Conservation (phyloP, 2,113 vertebrate genomes). For the Polypterus senegalus region DNA sequence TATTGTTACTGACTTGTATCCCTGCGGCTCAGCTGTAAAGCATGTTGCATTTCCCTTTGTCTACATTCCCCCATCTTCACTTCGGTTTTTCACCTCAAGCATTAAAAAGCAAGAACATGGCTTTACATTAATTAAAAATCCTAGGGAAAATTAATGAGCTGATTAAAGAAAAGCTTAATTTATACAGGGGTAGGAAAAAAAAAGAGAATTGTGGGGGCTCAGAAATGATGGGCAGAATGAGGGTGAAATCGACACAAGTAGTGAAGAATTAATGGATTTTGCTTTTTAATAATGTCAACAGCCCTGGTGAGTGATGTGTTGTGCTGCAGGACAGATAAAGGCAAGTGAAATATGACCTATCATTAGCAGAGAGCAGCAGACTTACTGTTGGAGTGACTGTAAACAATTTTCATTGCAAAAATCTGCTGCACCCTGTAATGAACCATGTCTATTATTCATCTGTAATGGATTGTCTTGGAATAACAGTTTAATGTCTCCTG, state of each 20-base stretch:
- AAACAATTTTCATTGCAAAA: background rate
- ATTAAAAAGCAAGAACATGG: background rate
- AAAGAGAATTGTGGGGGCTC: background rate
- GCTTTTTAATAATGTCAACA: background rate
- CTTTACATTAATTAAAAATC: background rate
- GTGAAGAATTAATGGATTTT: background rate
- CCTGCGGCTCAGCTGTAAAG: too few species aligned
- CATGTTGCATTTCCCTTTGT: too few species aligned
- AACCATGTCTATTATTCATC: conserved; percentile 1
- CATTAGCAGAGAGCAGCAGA: background rate
- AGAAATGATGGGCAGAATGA: background rate
- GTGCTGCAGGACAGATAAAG: background rate
- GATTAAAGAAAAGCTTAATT: background rate
- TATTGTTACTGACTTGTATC: too few species aligned
- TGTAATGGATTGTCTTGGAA: background rate
- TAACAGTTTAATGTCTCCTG: too few species aligned
- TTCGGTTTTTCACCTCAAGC: background rate
- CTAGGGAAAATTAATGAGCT: background rate
- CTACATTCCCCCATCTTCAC: background rate
- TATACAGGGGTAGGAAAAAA: background rate
- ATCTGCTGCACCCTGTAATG: background rate
- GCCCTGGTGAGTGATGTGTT: background rate
- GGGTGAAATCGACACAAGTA: background rate
- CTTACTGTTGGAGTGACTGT: background rate
- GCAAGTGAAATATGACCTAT: conserved; percentile 1